A percentile compares a stretch with the other conserved stretches of the same genome.
These are phyloP conservation scores for Hanleya hanleyi DNA, from an alignment of 2,888 invertebrate species.

Conservation along the genomic window DNA sequence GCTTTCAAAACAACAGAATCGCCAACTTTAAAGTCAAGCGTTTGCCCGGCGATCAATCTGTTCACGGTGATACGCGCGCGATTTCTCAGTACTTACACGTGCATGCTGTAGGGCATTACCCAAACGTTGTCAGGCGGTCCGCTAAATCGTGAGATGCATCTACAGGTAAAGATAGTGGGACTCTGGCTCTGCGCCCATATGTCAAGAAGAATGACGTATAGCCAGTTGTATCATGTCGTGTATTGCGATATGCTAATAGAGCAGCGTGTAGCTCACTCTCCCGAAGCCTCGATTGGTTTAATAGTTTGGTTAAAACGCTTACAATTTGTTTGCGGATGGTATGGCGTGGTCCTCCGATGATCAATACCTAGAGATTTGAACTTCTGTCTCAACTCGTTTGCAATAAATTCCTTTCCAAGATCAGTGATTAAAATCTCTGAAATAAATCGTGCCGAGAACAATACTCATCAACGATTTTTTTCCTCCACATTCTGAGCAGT, in stretches of 20 bases:
- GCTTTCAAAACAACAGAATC: not conserved
- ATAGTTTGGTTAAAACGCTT: no score
- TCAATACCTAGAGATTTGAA: no score
- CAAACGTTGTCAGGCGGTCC: not conserved
- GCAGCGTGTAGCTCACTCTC: conserved; percentile 3
- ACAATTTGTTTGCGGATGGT: no score
- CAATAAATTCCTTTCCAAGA: no score
- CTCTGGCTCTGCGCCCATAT: conserved; percentile 9
- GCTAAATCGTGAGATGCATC: not conserved
- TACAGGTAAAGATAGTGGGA: not conserved
- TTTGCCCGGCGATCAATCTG: not conserved
- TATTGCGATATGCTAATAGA: conserved; percentile 2
- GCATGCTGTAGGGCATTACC: not conserved
- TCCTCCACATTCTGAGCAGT: no score
- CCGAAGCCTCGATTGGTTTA: no score
- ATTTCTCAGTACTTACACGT: not conserved
- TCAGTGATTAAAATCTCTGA: no score
- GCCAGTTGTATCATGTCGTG: not conserved
- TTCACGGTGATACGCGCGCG: not conserved
- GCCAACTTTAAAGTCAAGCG: conserved; percentile 2
- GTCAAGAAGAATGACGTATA: conserved; percentile 8
- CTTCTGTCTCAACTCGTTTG: no score
- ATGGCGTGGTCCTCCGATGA: no score
- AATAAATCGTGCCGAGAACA: no score
- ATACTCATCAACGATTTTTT: no score